phyloP scores from a whole-genome alignment of 1,140 invertebrate genomes.

The Drosophila asahinai region DNA sequence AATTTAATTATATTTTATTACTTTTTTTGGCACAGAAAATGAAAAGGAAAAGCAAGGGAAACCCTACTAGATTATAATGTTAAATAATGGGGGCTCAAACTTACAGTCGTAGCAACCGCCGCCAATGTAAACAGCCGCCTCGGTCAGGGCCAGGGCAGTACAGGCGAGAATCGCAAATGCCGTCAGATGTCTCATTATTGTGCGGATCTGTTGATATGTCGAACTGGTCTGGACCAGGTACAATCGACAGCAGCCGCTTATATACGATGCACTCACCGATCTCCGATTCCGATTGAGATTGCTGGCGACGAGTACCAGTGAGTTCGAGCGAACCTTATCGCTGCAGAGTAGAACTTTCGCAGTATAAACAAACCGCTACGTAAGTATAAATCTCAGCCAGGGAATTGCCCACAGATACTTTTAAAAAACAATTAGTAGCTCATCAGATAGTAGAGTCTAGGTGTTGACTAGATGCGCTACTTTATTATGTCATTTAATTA shows the following conservation, averaged over 20 bases:
- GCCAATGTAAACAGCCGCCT: constrained; percentile 71
- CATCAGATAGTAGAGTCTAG: background rate
- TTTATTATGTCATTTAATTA: background rate
- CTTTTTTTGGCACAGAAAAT: background rate
- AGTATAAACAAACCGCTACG: constrained; percentile 30
- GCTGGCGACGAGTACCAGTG: background rate
- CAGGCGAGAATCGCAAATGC: constrained; percentile 50
- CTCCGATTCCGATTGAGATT: constrained; percentile 2
- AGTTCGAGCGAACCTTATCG: constrained; percentile 31
- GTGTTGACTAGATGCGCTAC: constrained; percentile 16
- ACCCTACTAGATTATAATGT: background rate
- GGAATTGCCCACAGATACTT: constrained; percentile 43
- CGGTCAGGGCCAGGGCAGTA: constrained; percentile 43
- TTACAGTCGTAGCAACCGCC: constrained; percentile 75
- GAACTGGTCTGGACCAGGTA: constrained; percentile 63
- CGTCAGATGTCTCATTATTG: constrained; percentile 52
- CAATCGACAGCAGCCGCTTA: constrained; percentile 47
- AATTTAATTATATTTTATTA: no score
- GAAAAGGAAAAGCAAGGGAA: background rate
- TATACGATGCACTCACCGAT: constrained; percentile 46
- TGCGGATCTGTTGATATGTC: constrained; percentile 29
- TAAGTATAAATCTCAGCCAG: constrained; percentile 38
- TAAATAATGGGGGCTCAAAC: background rate
- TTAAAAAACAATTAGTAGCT: constrained; percentile 33
- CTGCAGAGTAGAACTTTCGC: constrained; percentile 25